Conservation (phyloP, 2,113 vertebrate genomes). For the Coryphaenoides rupestris region DNA sequence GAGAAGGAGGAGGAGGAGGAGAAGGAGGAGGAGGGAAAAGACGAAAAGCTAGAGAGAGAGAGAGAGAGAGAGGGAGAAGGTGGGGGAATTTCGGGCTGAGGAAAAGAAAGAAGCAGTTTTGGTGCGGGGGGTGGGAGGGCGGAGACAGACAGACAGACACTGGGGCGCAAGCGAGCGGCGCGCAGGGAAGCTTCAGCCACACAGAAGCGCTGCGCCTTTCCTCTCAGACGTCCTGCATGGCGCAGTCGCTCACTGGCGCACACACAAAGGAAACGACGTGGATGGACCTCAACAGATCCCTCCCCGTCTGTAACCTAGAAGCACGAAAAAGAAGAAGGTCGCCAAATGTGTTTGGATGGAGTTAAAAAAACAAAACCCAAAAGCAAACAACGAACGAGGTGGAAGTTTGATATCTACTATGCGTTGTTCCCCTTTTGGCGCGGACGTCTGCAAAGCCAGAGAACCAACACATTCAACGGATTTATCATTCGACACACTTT, state of each 20-base stretch:
- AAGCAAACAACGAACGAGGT: too few species aligned
- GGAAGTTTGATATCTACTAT: too few species aligned
- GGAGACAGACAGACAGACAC: conserved; percentile 45
- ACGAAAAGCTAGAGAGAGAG: background rate
- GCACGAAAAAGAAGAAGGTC: background rate
- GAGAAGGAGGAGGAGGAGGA: conserved; percentile 27
- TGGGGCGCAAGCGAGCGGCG: conserved; percentile 34
- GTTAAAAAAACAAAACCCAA: too few species aligned
- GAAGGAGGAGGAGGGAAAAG: conserved; percentile 30
- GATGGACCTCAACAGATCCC: conserved; percentile 52
- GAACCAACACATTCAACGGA: conserved; percentile 3
- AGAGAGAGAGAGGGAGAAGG: background rate
- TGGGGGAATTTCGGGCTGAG: conserved; percentile 69
- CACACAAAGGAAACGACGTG: conserved; percentile 39
- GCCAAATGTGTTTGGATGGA: too few species aligned
- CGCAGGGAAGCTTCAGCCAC: conserved; percentile 16
- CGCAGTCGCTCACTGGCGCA: conserved; percentile 40
- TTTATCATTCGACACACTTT: conserved; percentile 52
- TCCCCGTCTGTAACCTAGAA: conserved; percentile 17
- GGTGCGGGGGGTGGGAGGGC: conserved; percentile 72
- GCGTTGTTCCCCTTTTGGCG: too few species aligned
- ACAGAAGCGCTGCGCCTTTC: conserved; percentile 57
- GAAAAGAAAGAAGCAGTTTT: conserved; percentile 74
- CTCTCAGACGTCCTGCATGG: conserved; percentile 37
- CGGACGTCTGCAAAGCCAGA: too few species aligned